Evolutionary conservation across 2,888 invertebrate species (phyloP).

Genomic region (Diogma glabrata): DNA sequence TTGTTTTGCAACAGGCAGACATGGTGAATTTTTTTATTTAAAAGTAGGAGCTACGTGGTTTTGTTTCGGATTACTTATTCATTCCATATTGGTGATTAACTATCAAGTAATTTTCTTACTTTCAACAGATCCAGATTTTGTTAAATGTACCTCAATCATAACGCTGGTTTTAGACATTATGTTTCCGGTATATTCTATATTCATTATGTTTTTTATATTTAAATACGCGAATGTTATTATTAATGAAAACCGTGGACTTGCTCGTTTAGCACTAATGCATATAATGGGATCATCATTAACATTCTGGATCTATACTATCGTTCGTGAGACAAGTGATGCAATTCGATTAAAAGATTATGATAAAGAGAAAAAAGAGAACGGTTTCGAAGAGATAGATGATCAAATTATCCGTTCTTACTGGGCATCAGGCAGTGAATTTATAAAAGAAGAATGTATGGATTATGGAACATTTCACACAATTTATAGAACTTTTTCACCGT

Average conservation of each 20-base stretch:
- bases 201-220: constrained; percentile 67
- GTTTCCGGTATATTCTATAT: constrained; percentile 60
- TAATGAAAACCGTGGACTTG: constrained; percentile 39
- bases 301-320: constrained; percentile 67
- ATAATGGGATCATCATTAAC: constrained; percentile 67
- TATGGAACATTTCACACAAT: constrained; percentile 39
- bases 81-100: constrained; percentile 55
- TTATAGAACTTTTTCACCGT: constrained; percentile 54
- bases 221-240: constrained; percentile 68
- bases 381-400: background rate
- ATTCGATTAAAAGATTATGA: constrained; percentile 21
- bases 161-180: constrained; percentile 54
- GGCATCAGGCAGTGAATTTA: background rate
- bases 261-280: constrained; percentile 67
- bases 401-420: background rate
- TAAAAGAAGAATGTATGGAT: constrained; percentile 32
- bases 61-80: constrained; percentile 65
- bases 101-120: constrained; percentile 52
- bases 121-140: constrained; percentile 41
- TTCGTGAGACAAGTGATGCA: constrained; percentile 61
- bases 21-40: constrained; percentile 61
- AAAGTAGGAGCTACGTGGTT: constrained; percentile 65
- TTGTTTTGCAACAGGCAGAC: constrained; percentile 54
- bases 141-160: constrained; percentile 47
- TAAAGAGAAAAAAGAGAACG: background rate